phyloP scores from a whole-genome alignment of 2,888 invertebrate species.

The Andricus curvator region DNA sequence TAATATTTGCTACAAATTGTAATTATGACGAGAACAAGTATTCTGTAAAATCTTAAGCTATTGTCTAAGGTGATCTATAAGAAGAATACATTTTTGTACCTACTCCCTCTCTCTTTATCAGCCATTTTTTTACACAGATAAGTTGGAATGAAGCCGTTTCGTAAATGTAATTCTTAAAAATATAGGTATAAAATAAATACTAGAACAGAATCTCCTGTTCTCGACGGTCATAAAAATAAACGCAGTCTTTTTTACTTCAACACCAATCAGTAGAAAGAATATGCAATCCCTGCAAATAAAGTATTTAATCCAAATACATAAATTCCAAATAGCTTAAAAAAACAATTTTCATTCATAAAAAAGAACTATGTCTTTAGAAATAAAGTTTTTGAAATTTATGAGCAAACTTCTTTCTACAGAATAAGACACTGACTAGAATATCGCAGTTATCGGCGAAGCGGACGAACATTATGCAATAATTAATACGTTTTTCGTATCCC shows the following conservation, averaged over 20 bases:
- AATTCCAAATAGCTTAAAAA: neutral
- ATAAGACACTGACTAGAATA: conserved; percentile 32
- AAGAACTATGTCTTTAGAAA: neutral
- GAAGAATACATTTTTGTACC: neutral
- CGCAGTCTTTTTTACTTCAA: conserved; percentile 11
- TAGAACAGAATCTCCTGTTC: neutral
- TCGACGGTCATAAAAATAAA: conserved; percentile 5
- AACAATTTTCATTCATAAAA: neutral
- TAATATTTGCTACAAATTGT: neutral
- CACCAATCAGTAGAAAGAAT: conserved; percentile 2
- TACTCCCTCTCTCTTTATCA: neutral
- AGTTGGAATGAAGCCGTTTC: conserved; percentile 1
- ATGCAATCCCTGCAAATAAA: neutral
- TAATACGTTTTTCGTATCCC: conserved; percentile 7
- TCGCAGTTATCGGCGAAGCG: neutral
- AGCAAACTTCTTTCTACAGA: conserved; percentile 6
- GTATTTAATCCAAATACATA: neutral
- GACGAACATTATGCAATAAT: neutral
- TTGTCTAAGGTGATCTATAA: neutral
- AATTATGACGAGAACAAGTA: neutral
- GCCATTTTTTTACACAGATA: neutral
- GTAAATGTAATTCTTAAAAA: conserved; percentile 21
- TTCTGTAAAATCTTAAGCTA: neutral
- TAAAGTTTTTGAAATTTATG: neutral
- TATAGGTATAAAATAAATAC: conserved; percentile 8